Percentiles rank a stretch among this genome's conserved stretches.
These are phyloP conservation scores for Ictalurus furcatus DNA, from an alignment of 2,113 vertebrate genomes.

Conservation along the genomic window DNA sequence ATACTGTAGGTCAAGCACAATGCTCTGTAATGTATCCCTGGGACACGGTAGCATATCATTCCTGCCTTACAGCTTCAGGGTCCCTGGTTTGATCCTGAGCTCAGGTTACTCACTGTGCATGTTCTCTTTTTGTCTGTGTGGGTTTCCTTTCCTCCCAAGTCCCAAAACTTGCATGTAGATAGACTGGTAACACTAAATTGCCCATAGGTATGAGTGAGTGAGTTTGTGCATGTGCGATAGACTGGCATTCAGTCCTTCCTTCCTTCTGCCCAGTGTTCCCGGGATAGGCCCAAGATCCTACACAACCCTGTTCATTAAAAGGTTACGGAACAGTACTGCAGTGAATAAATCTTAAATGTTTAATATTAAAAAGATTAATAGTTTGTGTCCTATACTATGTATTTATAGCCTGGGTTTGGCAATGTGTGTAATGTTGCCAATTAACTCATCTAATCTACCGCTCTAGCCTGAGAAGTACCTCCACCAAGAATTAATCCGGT, in stretches of 20 bases:
- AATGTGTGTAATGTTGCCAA: background rate
- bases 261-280: background rate
- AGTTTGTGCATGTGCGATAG: background rate
- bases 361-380: background rate
- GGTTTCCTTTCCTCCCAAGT: background rate
- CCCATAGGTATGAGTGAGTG: background rate
- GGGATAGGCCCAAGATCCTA: background rate
- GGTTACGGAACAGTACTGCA: background rate
- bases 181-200: background rate
- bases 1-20: too few relatives aligned
- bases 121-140: background rate
- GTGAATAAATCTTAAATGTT: background rate
- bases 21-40: background rate
- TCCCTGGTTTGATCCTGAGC: background rate
- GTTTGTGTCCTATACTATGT: background rate
- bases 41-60: background rate
- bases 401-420: background rate
- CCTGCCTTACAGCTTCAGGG: background rate
- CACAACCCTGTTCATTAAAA: background rate
- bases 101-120: background rate
- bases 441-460: background rate
- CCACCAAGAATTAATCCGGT: background rate
- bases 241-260: background rate
- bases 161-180: background rate
- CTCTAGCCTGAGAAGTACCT: background rate